Percentiles rank a stretch among this genome's conserved stretches.
These are phyloP conservation scores for Alloplasta piceator DNA, from an alignment of 2,888 invertebrate genomes.

Conservation along the genomic window DNA sequence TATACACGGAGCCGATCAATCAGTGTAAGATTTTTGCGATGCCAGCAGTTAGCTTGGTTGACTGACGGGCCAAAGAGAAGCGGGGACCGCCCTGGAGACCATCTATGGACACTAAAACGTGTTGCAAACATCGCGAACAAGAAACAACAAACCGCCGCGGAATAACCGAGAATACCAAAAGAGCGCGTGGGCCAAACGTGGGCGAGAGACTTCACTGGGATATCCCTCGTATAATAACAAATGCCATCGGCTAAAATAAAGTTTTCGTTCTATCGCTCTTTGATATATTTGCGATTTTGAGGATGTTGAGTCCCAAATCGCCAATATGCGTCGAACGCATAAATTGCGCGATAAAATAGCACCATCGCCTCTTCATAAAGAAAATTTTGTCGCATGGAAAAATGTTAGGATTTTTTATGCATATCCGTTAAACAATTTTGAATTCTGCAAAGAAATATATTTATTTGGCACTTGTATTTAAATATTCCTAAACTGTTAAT, in stretches of 20 bases:
- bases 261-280: slow-evolving; percentile 13
- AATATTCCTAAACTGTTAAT: too few species aligned
- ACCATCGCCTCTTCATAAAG: too few species aligned
- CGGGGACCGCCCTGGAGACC: slow-evolving; percentile 75
- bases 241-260: slow-evolving; percentile 32
- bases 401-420: too few species aligned
- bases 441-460: too few species aligned
- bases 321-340: too few species aligned
- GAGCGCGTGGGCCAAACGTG: slow-evolving; percentile 42
- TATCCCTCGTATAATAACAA: slow-evolving; percentile 29
- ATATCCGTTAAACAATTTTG: too few species aligned
- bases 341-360: too few species aligned
- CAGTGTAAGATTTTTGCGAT: slow-evolving; percentile 79
- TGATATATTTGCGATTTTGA: slow-evolving; percentile 27
- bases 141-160: slow-evolving; percentile 78
- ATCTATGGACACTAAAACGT: slow-evolving; percentile 80
- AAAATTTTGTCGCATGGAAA: too few species aligned
- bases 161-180: slow-evolving; percentile 72
- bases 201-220: slow-evolving; percentile 32
- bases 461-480: too few species aligned
- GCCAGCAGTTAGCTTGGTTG: slow-evolving; percentile 60
- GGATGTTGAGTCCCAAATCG: too few species aligned
- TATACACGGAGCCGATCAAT: slow-evolving; percentile 76
- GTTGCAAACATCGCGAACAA: slow-evolving; percentile 79
- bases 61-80: slow-evolving; percentile 42